Percentiles rank a stretch among this genome's conserved stretches.
Evolutionary conservation across 2,888 invertebrate species (phyloP).

Genomic region (Dorcus hopei): DNA sequence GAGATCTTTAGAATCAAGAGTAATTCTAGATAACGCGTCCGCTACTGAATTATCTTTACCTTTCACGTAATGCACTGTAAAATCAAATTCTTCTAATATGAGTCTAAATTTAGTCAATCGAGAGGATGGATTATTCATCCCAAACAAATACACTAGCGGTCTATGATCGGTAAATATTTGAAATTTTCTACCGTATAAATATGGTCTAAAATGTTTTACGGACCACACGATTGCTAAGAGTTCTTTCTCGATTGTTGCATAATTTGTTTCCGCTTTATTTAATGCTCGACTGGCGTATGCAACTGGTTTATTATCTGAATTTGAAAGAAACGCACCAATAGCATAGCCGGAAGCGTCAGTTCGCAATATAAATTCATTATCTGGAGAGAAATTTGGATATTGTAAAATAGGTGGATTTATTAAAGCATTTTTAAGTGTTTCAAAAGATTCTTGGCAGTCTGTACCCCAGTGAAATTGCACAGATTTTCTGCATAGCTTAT

Average conservation of each 20-base stretch:
- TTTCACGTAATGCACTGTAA: slow-evolving; percentile 23
- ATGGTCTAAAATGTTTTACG: slow-evolving; percentile 21
- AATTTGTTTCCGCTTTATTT: slow-evolving; percentile 28
- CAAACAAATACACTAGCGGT: slow-evolving; percentile 12
- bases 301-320: slow-evolving; percentile 1
- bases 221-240: slow-evolving; percentile 24
- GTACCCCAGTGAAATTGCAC: slow-evolving; percentile 4
- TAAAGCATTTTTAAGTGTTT: not conserved
- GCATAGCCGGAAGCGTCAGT: no score
- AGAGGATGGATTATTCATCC: slow-evolving; percentile 24
- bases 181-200: slow-evolving; percentile 24
- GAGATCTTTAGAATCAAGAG: slow-evolving; percentile 6
- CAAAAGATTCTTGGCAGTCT: slow-evolving; percentile 8
- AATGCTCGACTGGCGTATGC: slow-evolving; percentile 23
- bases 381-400: no score
- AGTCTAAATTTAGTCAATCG: slow-evolving; percentile 27
- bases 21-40: no score
- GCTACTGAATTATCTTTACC: slow-evolving; percentile 15
- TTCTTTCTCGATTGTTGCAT: slow-evolving; percentile 29
- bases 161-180: not conserved
- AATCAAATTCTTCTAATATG: slow-evolving; percentile 25
- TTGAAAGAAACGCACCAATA: no score
- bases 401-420: not conserved
- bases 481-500: no score
- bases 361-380: no score